Conservation (phyloP, 2,797 vertebrate genomes). For the Streptopelia turtur region DNA sequence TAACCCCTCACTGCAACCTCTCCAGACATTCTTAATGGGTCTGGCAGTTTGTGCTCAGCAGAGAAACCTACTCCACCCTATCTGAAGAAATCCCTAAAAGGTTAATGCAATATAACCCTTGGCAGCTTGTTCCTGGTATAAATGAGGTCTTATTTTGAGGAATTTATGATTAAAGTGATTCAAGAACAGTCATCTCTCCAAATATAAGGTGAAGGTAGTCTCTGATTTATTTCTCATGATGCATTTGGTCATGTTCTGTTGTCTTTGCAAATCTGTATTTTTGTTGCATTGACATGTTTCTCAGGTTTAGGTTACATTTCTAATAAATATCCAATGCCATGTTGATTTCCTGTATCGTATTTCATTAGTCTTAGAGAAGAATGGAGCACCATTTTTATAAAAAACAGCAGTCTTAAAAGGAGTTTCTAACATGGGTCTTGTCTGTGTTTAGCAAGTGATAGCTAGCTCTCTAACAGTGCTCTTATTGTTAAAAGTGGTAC, state of each 20-base stretch:
- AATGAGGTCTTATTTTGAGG: conserved; percentile 49
- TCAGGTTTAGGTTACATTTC: conserved; percentile 59
- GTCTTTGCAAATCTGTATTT: conserved; percentile 61
- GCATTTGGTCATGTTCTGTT: conserved; percentile 63
- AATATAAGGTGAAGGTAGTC: conserved; percentile 41
- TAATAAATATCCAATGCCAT: conserved; percentile 55
- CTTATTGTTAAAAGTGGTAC: conserved; percentile 35
- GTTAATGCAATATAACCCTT: conserved; percentile 55
- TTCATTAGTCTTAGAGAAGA: conserved; percentile 51
- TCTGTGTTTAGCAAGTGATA: not conserved
- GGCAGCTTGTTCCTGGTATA: conserved; percentile 31
- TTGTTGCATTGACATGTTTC: conserved; percentile 57
- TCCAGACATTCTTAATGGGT: conserved; percentile 37
- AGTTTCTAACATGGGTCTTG: not conserved
- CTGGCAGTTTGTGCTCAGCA: not conserved
- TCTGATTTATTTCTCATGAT: conserved; percentile 60
- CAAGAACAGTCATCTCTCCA: conserved; percentile 31
- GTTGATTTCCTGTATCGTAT: conserved; percentile 64
- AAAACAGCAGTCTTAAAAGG: conserved; percentile 44
- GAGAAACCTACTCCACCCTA: not conserved
- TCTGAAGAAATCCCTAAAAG: conserved; percentile 41
- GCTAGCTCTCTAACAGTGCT: conserved; percentile 29
- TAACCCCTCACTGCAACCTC: not conserved
- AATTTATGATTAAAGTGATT: conserved; percentile 56
- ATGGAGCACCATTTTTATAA: conserved; percentile 46